Base-by-base conservation (phyloP, 2,888 invertebrate genomes). In the Nemotelus pantherinus region DNA sequence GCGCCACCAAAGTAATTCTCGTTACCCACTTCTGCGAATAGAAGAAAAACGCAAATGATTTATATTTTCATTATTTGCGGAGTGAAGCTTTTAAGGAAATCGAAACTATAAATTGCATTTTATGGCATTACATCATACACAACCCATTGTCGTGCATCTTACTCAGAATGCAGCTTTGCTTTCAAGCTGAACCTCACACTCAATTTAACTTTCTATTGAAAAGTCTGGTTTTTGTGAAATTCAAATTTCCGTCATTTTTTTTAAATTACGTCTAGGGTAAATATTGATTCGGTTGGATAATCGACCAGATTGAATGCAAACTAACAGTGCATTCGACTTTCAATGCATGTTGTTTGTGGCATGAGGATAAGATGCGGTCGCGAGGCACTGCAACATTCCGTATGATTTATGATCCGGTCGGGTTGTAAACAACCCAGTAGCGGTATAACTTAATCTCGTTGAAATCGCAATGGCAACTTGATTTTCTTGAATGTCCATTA, bases 1-100 rank as follows among this genome's bases (percentile, higher is more conserved):
- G 82, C 79, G 77, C 82, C 81, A 78, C 82, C 81, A 80, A 83
- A 83, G 82, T 82, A 83, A 82, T 82, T 81, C 77, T 83, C 82
- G 82, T 83, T 83, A 82, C 81, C 81, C 76, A 81, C 82, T 81
- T 83, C 82, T 83, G 82, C 74, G 81, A 82, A 78, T 70, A 76
- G 79, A 65, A 79, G 53, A 76, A 80, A 77, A 77, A 76, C 75
- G 39, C 63, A 68, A 3, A 65, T 50, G 63, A 67, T 68, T 70
- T 55, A 57, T 67, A 50, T 44, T 68, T 71, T 55, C 41, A 68
- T 68, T 68, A 39, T 3, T 50, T 53, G 43, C 10, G 45, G 25
- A 43, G 44, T 55, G 71, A 6, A 71, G 10, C 25, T 55, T 58
- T 25, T 60, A 25, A 58, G 72, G 45, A 58, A 72, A 60, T 47